Percentiles rank a stretch among this genome's conserved stretches.
phyloP scores from a whole-genome alignment of 1,140 invertebrate species.

The Drosophila tsacasi region DNA sequence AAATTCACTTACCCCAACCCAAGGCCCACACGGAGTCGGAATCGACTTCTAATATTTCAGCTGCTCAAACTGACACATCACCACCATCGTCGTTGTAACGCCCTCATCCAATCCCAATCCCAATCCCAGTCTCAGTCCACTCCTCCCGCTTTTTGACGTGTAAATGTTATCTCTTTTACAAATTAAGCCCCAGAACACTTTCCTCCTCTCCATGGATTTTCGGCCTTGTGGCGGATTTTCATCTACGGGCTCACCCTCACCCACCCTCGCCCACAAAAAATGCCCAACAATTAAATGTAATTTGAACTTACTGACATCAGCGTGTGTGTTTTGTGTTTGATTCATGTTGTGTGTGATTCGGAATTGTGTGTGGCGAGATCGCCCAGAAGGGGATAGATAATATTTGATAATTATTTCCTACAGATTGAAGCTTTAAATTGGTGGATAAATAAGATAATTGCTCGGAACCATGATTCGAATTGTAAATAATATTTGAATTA shows the following conservation, averaged over 20 bases:
- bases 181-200: slow-evolving; percentile 61
- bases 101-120: slow-evolving; percentile 40
- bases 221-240: slow-evolving; percentile 65
- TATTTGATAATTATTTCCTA: slow-evolving; percentile 43
- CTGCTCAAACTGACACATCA: slow-evolving; percentile 40
- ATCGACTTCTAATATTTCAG: slow-evolving; percentile 69
- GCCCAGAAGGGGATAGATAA: slow-evolving; percentile 38
- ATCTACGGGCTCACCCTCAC: background rate
- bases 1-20: slow-evolving; percentile 73
- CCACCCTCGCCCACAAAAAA: slow-evolving; percentile 49
- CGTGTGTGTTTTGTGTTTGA: slow-evolving; percentile 6
- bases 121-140: background rate
- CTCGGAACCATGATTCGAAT: slow-evolving; percentile 10
- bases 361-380: slow-evolving; percentile 40
- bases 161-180: slow-evolving; percentile 83
- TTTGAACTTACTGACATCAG: slow-evolving; percentile 66
- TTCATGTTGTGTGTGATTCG: slow-evolving; percentile 17
- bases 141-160: slow-evolving; percentile 68
- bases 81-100: slow-evolving; percentile 27
- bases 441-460: slow-evolving; percentile 32
- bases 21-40: background rate
- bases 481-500: slow-evolving; percentile 12
- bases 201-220: slow-evolving; percentile 15
- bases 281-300: slow-evolving; percentile 80
- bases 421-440: slow-evolving; percentile 41